These are phyloP conservation scores for Plebejus anna DNA, from an alignment of 2,888 invertebrate species.

Conservation along the genomic window DNA sequence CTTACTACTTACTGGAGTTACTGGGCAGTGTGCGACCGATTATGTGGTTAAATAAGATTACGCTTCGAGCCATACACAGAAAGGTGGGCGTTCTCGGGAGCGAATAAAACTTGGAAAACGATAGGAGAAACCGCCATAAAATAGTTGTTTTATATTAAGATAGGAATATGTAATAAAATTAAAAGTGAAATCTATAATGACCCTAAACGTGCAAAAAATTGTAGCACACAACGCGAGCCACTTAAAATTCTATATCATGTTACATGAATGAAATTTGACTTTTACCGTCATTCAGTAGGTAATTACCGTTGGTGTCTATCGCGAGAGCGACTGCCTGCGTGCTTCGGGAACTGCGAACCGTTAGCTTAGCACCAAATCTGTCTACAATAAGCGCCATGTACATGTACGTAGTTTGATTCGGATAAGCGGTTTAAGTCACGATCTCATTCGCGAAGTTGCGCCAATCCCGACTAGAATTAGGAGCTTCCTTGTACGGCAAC, in stretches of 20 bases:
- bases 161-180: background rate
- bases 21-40: background rate
- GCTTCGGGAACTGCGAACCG: conserved; percentile 48
- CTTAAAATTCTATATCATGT: background rate
- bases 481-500: conserved; percentile 65
- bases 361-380: conserved; percentile 71
- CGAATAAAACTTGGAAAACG: background rate
- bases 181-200: conserved; percentile 24
- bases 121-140: conserved; percentile 1
- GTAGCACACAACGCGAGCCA: background rate
- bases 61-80: conserved; percentile 3
- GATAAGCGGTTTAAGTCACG: conserved; percentile 75
- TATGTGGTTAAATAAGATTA: conserved; percentile 10
- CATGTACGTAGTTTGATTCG: conserved; percentile 59
- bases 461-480: conserved; percentile 67
- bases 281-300: conserved; percentile 36
- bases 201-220: conserved; percentile 10
- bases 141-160: background rate
- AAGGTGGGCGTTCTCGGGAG: background rate
- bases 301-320: conserved; percentile 68
- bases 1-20: conserved; percentile 9
- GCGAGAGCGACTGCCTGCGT: conserved; percentile 55
- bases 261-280: conserved; percentile 29
- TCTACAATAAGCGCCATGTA: conserved; percentile 65
- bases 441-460: conserved; percentile 63